Evolutionary conservation across 35 echinoderm and acorn worm genomes (phyloP).

Genomic region (Ptychodera flava): DNA sequence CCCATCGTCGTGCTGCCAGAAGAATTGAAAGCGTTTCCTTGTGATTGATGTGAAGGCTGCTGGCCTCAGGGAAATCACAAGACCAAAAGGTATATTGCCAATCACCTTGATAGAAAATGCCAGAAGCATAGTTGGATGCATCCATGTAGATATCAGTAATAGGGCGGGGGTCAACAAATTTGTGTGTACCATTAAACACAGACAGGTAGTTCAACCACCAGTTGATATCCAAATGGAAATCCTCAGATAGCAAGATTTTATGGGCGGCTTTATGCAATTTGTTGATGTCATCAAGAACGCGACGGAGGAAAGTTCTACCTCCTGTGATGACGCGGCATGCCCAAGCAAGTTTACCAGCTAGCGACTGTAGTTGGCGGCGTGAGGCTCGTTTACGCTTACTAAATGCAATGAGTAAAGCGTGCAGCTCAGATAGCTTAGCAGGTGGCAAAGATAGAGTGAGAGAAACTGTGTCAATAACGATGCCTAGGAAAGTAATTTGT

Average conservation of each 20-base stretch:
- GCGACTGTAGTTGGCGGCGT: not conserved
- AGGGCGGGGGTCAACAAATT: not conserved
- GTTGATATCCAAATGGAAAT: not conserved
- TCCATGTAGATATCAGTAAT: not conserved
- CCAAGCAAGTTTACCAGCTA: not conserved
- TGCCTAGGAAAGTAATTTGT: not conserved
- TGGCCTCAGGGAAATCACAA: not conserved
- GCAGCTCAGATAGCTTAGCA: not conserved
- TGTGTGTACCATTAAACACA: not conserved
- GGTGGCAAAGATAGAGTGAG: not conserved
- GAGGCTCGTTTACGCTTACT: not conserved
- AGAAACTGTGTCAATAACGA: not conserved
- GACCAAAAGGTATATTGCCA: not conserved
- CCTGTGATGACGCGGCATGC: not conserved
- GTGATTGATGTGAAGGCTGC: not conserved
- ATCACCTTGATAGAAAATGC: not conserved
- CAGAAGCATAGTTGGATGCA: not conserved
- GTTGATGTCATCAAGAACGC: not conserved
- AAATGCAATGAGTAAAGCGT: not conserved
- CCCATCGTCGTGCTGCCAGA: slow-evolving; percentile 17
- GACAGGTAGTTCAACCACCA: not conserved
- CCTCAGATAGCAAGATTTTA: not conserved
- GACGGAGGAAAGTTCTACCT: not conserved
- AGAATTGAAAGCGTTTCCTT: slow-evolving; percentile 5
- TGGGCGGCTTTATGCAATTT: not conserved